A percentile compares a stretch with the other conserved stretches of the same genome.
Evolutionary conservation across 1,140 invertebrate genomes (phyloP).

Genomic region (Eubasilissa regina): DNA sequence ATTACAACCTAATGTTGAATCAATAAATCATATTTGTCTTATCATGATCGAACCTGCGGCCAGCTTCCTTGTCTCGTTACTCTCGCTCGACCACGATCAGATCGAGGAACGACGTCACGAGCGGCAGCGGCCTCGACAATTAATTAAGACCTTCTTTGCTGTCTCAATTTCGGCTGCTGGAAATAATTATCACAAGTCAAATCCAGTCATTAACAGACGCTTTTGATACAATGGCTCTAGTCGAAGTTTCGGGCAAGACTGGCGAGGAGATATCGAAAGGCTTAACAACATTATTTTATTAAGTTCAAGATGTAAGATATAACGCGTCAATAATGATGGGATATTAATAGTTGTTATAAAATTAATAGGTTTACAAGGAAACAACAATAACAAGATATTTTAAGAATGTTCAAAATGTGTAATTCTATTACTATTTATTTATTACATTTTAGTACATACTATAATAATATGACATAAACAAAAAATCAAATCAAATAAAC

Average conservation of each 20-base stretch:
- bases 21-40: slow-evolving; percentile 26
- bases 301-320: too few species aligned
- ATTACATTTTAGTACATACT: too few species aligned
- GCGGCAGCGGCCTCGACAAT: background rate
- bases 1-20: slow-evolving; percentile 30
- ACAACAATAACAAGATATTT: too few species aligned
- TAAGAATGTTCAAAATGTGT: too few species aligned
- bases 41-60: slow-evolving; percentile 19
- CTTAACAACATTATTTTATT: too few species aligned
- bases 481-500: too few species aligned
- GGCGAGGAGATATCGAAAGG: background rate
- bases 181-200: slow-evolving; percentile 42
- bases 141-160: slow-evolving; percentile 32
- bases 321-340: too few species aligned
- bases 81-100: background rate
- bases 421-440: too few species aligned
- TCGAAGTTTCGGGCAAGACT: background rate
- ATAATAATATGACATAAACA: too few species aligned
- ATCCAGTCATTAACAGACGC: slow-evolving; percentile 4
- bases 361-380: too few species aligned
- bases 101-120: slow-evolving; percentile 20
- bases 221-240: slow-evolving; percentile 33
- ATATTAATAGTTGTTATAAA: too few species aligned
- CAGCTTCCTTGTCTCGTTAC: slow-evolving; percentile 11
- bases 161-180: slow-evolving; percentile 40